Percentiles rank a stretch among this genome's conserved stretches.
phyloP scores from a whole-genome alignment of 2,113 vertebrate species.

The Propithecus coquereli region DNA sequence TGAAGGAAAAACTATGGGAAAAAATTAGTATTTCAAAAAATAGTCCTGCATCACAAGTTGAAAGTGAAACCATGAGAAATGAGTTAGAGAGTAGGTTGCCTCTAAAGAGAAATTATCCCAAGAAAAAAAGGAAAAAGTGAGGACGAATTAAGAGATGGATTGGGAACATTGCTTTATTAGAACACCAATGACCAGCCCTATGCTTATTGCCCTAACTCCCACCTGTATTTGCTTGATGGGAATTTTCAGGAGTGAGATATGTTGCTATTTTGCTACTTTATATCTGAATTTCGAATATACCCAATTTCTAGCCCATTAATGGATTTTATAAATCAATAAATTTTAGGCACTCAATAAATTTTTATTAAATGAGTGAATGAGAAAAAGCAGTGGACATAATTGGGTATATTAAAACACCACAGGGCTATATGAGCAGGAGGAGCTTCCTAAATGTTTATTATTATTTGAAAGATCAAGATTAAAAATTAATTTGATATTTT shows the following conservation, averaged over 20 bases:
- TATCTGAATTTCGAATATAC: neutral
- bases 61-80: neutral
- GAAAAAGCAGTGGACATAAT: neutral
- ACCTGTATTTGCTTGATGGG: neutral
- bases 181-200: neutral
- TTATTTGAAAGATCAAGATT: neutral
- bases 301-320: neutral
- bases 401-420: neutral
- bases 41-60: neutral
- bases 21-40: neutral
- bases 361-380: neutral
- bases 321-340: neutral
- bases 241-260: neutral
- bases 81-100: neutral
- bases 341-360: neutral
- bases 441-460: neutral
- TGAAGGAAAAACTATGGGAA: neutral
- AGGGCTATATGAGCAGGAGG: neutral
- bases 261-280: neutral
- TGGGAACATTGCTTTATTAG: neutral
- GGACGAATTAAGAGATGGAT: neutral
- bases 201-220: neutral
- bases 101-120: neutral
- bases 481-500: neutral
- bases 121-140: neutral